Conservation (phyloP, 2,113 vertebrate genomes). For the Erinaceus europaeus region DNA sequence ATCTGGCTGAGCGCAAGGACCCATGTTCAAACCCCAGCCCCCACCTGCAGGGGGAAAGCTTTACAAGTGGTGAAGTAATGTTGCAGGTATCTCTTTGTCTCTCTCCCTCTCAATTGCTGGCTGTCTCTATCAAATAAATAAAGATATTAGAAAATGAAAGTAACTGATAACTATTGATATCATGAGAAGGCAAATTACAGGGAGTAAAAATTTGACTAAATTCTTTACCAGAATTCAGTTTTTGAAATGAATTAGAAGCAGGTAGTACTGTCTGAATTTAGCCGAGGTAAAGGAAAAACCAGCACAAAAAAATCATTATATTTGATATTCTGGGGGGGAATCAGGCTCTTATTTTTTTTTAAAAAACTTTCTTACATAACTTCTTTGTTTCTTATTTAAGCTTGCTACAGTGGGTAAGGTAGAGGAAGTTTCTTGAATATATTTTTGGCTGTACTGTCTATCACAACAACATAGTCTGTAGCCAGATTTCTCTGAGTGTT, state of each 20-base stretch:
- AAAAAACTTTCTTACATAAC: background rate
- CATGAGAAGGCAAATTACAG: background rate
- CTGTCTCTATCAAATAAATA: no score
- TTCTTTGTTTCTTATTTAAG: slow-evolving; percentile 54
- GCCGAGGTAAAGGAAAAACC: background rate
- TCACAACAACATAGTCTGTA: slow-evolving; percentile 64
- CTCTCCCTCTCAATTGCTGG: no score
- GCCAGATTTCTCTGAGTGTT: slow-evolving; percentile 61
- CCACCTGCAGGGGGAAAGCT: no score
- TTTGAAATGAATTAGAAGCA: background rate
- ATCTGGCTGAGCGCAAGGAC: no score
- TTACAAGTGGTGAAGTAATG: no score
- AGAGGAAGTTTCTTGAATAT: slow-evolving; percentile 48
- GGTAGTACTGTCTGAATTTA: slow-evolving; percentile 24
- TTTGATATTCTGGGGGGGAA: slow-evolving; percentile 27
- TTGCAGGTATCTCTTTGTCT: no score
- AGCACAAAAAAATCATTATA: slow-evolving; percentile 44
- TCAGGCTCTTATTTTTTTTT: background rate
- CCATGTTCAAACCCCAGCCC: no score
- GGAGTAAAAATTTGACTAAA: background rate
- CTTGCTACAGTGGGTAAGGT: slow-evolving; percentile 48
- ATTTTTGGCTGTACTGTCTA: slow-evolving; percentile 67
- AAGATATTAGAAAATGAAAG: slow-evolving; percentile 42
- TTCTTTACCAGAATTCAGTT: slow-evolving; percentile 29
- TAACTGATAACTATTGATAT: background rate